Base-by-base conservation (phyloP, 2,888 invertebrate species). In the Drosophila barbarae region DNA sequence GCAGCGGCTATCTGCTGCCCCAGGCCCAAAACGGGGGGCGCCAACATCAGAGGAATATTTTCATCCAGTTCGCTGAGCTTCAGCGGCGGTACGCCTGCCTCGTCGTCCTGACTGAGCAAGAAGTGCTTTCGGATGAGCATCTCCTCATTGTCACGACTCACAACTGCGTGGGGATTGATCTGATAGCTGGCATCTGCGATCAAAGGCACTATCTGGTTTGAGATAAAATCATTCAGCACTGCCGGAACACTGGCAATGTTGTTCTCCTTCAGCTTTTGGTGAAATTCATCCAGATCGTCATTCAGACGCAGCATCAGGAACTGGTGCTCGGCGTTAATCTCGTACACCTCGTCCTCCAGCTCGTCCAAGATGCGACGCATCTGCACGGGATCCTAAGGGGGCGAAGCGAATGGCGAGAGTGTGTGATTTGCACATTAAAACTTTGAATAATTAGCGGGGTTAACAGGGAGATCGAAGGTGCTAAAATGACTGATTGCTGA, bases 241-340 rank as follows among this genome's bases (percentile, higher is more conserved):
- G 69, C 59, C 21, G 70, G 72, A 70, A 86, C 75, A 3, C 76
- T 74, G 10, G 70, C 66, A 35, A 88, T 75, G 54, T 80, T 75
- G 30, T 81, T 83, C 34, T 73, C 72, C 55, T 74, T 63, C 18
- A 88, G 61, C 55, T 76, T 76, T 47, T 83, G 82, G 38, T 77
- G 82, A 53, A 88, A 88, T 10, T 74, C 68, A 6, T 88, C 83
- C 32, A 89, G 68, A 7, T 78, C 64, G 2, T 86, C 82, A 23
- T 86, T 76, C 2, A 89, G 39, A 3, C 83, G 84, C 46, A 87
- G 30, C 57, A 89, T 64, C 4, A 89, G 57, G 50, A 67, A 85
- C 50, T 84, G 83, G 50, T 88, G 88, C 46, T 89, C 89, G 1
- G 85, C 86, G 69, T 89, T 88, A 12, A 89, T 89, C 68, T 88